Evolutionary conservation across 2,797 vertebrate species (phyloP).

Genomic region (Xenentodon cancila): DNA sequence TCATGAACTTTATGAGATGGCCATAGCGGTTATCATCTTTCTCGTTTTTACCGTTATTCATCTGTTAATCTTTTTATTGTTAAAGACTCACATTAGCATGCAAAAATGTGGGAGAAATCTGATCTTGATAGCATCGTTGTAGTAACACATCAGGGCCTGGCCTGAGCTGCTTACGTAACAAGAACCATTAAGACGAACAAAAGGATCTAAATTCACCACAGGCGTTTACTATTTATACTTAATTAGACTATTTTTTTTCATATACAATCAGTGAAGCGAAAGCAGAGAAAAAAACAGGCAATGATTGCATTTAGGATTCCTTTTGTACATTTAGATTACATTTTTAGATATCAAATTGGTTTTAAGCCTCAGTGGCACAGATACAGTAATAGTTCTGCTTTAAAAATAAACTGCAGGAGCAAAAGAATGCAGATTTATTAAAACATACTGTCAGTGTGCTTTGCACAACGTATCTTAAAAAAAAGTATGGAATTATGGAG

Average conservation of each 20-base stretch:
- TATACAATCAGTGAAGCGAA: constrained; percentile 53
- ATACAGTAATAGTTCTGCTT: constrained; percentile 1
- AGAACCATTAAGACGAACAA: constrained; percentile 75
- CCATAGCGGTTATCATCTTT: no score
- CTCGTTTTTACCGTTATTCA: no score
- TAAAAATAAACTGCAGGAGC: no score
- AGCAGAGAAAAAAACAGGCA: neutral
- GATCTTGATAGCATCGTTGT: constrained; percentile 76
- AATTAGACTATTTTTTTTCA: constrained; percentile 75
- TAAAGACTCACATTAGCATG: neutral
- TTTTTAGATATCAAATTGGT: constrained; percentile 42
- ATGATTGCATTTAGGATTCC: constrained; percentile 42
- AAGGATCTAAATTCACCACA: constrained; percentile 76
- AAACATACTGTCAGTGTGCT: no score
- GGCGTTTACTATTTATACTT: constrained; percentile 78
- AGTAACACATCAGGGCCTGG: constrained; percentile 50
- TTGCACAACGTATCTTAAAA: no score
- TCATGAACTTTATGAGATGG: no score
- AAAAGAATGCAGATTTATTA: no score
- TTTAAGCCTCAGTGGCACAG: constrained; percentile 12
- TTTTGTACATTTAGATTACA: constrained; percentile 50
- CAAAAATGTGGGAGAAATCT: constrained; percentile 61
- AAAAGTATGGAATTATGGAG: no score
- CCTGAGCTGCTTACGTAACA: constrained; percentile 71
- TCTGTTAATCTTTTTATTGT: neutral